These are phyloP conservation scores for Drosophila equinoxialis DNA, from an alignment of 1,140 invertebrate genomes.

Conservation along the genomic window DNA sequence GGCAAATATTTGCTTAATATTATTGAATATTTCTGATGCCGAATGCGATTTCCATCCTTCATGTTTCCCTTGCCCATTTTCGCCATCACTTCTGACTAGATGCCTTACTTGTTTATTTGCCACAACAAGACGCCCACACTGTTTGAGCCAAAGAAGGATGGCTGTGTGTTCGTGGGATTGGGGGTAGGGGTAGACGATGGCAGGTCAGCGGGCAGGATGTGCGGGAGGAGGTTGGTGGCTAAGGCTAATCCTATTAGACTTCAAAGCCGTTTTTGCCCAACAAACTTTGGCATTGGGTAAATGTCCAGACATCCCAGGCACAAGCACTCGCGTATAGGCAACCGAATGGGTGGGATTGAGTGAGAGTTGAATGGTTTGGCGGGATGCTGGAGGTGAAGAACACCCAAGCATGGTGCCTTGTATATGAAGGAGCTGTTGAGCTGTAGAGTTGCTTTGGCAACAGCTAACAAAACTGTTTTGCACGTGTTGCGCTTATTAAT, in stretches of 20 bases:
- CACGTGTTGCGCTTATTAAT: conserved; percentile 79
- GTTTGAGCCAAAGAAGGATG: background rate
- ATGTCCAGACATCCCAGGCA: conserved; percentile 40
- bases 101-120: conserved; percentile 55
- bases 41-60: conserved; percentile 31
- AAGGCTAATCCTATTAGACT: conserved; percentile 77
- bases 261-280: conserved; percentile 73
- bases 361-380: background rate
- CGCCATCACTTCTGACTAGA: background rate
- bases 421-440: background rate
- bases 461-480: conserved; percentile 48
- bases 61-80: conserved; percentile 18
- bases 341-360: conserved; percentile 20
- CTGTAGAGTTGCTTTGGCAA: background rate
- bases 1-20: conserved; percentile 64
- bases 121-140: conserved; percentile 41
- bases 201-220: too few species aligned
- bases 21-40: conserved; percentile 67
- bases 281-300: conserved; percentile 65
- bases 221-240: background rate
- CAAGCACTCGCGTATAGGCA: conserved; percentile 8
- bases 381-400: background rate
- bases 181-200: conserved; percentile 1
- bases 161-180: background rate
- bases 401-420: background rate